Evolutionary conservation across 2,113 vertebrate species (phyloP), one percentile per base, ranked within the genome.

Genomic region (Turnix velox): DNA sequence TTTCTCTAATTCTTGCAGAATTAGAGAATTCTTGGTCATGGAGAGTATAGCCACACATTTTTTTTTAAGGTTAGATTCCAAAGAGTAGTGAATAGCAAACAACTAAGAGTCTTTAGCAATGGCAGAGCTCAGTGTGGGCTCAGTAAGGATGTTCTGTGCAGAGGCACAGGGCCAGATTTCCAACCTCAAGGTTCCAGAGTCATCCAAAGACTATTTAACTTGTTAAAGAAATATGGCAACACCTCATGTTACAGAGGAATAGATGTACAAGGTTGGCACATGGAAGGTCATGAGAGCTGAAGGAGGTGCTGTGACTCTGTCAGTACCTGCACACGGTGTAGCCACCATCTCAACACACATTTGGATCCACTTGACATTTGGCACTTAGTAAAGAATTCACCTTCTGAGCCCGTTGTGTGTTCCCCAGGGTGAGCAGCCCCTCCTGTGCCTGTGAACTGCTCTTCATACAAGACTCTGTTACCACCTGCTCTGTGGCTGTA

Each of bases 401-500:
- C 43, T 68, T 84, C 77, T 46, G 61, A 58, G 80, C 23, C 22
- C 65, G 23, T 66, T 73, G 62, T 65, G 40, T 79, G 18, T 75
- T 82, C 14, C 16, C 2, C 39, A 65, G 54, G 57, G 61, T 73
- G 46, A 82, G 48, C 78, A 42, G 68, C 58, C 90, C 67, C 76
- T 83, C 84, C 93, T 92, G 30, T 90, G 94, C 92, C 42, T 78
- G 80, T 28, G 8, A 67, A 30, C 51, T 58, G 23, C 58, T 68
- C 88, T 96, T 87, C 68, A 49, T 68, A 69, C 81, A 89, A 46
- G 62, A 81, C 54, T 82, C 82, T 95, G 89, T 87, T 87, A 85
- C 78, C 91, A 94, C 66, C 91, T 79, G 66, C 81, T 95, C 91
- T 78, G 14, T 72, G 87, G 75, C 54, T 93, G 74, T 87, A 62